Evolutionary conservation across 2,888 invertebrate genomes (phyloP), one percentile per base, ranked within the genome.

Genomic region (Brachynemurus nebulosus): DNA sequence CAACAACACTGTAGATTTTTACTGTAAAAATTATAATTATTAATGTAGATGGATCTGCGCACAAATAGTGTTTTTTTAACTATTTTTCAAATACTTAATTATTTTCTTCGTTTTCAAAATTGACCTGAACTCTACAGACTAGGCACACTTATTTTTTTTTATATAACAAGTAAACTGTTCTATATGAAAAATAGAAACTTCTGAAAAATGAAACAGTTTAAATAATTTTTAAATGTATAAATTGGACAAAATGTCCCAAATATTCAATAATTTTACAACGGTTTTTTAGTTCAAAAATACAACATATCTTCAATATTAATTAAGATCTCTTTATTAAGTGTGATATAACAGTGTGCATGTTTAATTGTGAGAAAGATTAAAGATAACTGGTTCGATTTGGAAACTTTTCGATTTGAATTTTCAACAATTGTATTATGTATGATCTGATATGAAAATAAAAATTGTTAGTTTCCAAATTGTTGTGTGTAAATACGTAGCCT

Each of bases 71-170:
- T 18, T 34, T 61, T 60, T 59, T 59, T 58, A 51, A 46, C 44
- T 45, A 48, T 51, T 53, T 51, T 51, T 57, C 51, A 55, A 59
- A 48, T n/a, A n/a, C n/a, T n/a, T n/a, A n/a, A 55, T 58, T 55
- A 55, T 60, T 58, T 54, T 57, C n/a, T 30, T 58, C 59, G 52
- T 57, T 58, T 56, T 54, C 69, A 68, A 68, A 70, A 70, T 72
- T 72, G 71, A 72, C 72, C 66, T 68, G 70, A 71, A 71, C 68
- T 69, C 71, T 72, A 72, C 69, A 72, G 71, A 72, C 73, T 73
- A 73, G 73, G 72, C 73, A 73, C 72, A 72, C 72, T 70, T 72
- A 72, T 68, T 64, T 60, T 60, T 71, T 70, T 64, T 60, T 60
- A 63, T 56, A 61, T 69, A 67, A 69, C 69, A 72, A 72, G 70